Evolutionary conservation across 1,140 invertebrate genomes (phyloP).

Genomic region (Tetramorium parvispinum): DNA sequence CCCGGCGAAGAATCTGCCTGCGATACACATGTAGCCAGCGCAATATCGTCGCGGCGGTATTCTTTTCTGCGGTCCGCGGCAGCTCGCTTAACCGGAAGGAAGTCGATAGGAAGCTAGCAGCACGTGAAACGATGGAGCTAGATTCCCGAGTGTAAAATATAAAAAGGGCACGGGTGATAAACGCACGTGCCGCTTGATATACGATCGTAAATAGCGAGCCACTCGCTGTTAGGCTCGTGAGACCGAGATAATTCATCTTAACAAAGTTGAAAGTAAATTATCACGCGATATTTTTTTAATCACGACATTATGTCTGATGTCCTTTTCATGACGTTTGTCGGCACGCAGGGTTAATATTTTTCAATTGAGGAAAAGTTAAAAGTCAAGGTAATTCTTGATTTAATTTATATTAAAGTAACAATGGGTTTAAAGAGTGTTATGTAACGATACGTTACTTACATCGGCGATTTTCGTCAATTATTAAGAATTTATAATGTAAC

Average conservation of each 20-base stretch:
- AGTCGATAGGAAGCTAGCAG: constrained; percentile 70
- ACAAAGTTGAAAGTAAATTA: not conserved
- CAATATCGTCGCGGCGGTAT: constrained; percentile 43
- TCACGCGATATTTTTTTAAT: not conserved
- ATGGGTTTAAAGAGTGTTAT: not conserved
- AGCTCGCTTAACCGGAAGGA: constrained; percentile 70
- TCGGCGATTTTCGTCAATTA: not conserved
- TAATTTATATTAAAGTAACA: not conserved
- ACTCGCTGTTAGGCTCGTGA: not conserved
- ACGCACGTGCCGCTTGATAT: constrained; percentile 17
- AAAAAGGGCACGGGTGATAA: constrained; percentile 20
- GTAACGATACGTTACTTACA: not conserved
- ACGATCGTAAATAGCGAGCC: constrained; percentile 28
- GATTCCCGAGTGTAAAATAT: constrained; percentile 41
- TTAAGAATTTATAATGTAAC: not conserved
- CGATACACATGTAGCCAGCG: constrained; percentile 5
- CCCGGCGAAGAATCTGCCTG: constrained; percentile 5
- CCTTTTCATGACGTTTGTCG: not conserved
- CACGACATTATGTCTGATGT: not conserved
- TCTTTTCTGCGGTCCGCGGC: not conserved
- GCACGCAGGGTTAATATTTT: not conserved
- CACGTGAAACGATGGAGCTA: constrained; percentile 70
- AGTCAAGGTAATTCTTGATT: not conserved
- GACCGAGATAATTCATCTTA: constrained; percentile 33
- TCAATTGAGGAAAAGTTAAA: not conserved